These are phyloP conservation scores for Coptodon rendalli DNA, from an alignment of 2,113 vertebrate species.

Conservation along the genomic window DNA sequence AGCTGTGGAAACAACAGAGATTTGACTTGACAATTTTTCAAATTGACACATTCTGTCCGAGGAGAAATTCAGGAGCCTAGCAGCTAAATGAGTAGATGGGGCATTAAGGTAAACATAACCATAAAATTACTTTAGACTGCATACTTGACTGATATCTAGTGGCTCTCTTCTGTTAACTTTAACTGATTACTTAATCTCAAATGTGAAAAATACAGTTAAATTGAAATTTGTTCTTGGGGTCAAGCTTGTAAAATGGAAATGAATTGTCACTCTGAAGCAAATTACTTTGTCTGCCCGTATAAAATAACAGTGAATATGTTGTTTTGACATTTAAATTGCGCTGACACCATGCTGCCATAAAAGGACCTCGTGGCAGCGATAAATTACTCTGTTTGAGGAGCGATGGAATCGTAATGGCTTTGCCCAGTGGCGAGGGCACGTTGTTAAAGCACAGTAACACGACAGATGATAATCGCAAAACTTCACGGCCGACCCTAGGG, in stretches of 20 bases:
- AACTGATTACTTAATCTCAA: neutral
- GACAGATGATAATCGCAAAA: constrained; percentile 24
- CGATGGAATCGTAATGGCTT: neutral
- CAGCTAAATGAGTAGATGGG: neutral
- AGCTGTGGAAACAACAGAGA: neutral
- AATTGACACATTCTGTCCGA: neutral
- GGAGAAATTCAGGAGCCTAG: neutral
- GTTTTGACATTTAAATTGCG: constrained; percentile 39
- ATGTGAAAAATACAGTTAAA: neutral
- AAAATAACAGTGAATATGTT: neutral
- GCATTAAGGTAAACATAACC: neutral
- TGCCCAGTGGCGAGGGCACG: neutral
- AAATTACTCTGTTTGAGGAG: constrained; percentile 38
- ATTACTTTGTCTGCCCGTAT: constrained; percentile 12
- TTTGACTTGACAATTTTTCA: neutral
- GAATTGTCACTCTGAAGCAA: neutral
- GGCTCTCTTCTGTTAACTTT: neutral
- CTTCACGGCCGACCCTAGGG: neutral
- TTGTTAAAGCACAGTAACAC: constrained; percentile 12
- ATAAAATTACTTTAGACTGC: neutral
- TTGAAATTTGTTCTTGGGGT: neutral
- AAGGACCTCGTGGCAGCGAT: constrained; percentile 1
- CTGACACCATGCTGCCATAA: neutral
- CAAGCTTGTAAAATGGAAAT: neutral
- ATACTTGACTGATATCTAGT: neutral